Evolutionary conservation across 1,140 invertebrate species (phyloP).

Genomic region (Acromyrmex echinatior): DNA sequence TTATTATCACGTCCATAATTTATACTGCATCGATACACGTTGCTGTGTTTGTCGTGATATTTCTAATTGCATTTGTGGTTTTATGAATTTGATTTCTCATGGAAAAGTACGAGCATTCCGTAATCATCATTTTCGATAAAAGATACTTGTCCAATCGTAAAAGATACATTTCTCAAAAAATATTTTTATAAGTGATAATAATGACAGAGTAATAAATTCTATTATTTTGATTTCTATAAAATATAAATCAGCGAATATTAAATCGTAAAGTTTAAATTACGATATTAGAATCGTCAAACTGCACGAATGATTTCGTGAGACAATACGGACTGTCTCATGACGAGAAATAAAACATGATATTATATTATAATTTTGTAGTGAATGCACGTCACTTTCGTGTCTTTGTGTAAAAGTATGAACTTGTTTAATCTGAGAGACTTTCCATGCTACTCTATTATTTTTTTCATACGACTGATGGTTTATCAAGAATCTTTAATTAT

Average conservation of each 20-base stretch:
- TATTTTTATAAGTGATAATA: neutral
- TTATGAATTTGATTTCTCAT: neutral
- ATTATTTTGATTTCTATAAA: neutral
- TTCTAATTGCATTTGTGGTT: neutral
- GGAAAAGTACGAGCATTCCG: neutral
- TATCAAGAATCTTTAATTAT: too few species aligned
- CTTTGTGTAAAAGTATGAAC: conserved; percentile 34
- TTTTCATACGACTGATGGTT: too few species aligned
- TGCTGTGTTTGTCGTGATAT: neutral
- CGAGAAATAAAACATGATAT: conserved; percentile 3
- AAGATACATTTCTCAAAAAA: neutral
- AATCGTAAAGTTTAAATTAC: neutral
- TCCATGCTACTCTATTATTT: too few species aligned
- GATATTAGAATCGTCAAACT: neutral
- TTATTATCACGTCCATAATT: neutral
- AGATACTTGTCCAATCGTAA: neutral
- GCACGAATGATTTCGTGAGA: conserved; percentile 1
- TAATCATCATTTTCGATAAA: neutral
- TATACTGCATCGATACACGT: neutral
- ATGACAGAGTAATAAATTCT: too few species aligned
- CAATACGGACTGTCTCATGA: neutral
- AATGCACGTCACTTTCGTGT: neutral
- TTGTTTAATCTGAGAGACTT: too few species aligned
- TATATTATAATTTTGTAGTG: conserved; percentile 1
- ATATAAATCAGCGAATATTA: neutral